A percentile compares a stretch with the other conserved stretches of the same genome.
Conservation (phyloP, 2,888 invertebrate genomes). For the Schizaphis graminum region DNA sequence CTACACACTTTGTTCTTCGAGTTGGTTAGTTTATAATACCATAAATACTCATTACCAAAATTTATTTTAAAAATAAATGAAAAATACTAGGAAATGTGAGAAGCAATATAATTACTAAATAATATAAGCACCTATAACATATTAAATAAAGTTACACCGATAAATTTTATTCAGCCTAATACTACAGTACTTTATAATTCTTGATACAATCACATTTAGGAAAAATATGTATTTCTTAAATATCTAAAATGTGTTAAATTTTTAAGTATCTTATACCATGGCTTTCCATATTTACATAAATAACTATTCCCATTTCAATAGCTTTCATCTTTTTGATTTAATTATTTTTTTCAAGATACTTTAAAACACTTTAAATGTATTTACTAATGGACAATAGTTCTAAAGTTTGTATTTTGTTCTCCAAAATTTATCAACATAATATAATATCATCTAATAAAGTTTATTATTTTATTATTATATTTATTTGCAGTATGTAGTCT, state of each 20-base stretch:
- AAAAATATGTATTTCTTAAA: background rate
- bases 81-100: background rate
- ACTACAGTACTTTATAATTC: background rate
- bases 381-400: background rate
- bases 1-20: constrained; percentile 28
- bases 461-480: no score
- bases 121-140: no score
- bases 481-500: no score
- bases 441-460: no score
- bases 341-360: background rate
- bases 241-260: background rate
- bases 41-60: background rate
- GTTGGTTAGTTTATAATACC: constrained; percentile 44
- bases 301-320: background rate
- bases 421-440: no score
- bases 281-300: background rate
- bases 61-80: background rate
- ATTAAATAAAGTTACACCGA: no score
- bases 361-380: background rate
- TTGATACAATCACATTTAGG: background rate
- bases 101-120: background rate
- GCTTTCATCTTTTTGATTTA: background rate
- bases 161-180: no score
- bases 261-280: background rate
- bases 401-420: no score